phyloP scores from a whole-genome alignment of 2,113 vertebrate genomes.

The Rhea americana region DNA sequence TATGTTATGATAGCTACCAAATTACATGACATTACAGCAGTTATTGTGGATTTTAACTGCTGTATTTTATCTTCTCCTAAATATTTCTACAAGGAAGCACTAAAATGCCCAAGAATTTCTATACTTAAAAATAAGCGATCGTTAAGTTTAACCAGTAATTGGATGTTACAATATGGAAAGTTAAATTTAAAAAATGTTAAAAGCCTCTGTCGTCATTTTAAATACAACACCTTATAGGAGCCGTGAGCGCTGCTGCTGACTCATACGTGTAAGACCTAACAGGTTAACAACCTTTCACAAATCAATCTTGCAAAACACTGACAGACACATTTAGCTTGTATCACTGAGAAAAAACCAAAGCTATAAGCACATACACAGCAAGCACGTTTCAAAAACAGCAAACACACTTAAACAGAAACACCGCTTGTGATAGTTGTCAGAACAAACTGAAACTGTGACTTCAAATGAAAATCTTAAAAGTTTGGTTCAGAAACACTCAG shows the following conservation, averaged over 20 bases:
- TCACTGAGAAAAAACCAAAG: fast-evolving
- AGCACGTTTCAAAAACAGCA: background rate
- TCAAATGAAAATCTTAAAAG: background rate
- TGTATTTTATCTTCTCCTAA: background rate
- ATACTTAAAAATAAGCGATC: background rate
- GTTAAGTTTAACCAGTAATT: background rate
- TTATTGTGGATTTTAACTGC: background rate
- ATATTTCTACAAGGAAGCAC: background rate
- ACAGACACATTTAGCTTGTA: background rate
- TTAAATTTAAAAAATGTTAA: background rate
- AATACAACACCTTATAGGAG: background rate
- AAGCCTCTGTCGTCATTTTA: background rate
- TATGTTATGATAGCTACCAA: background rate
- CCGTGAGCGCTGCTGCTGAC: conserved; percentile 3
- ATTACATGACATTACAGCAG: background rate
- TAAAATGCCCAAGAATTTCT: background rate
- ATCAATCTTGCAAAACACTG: background rate
- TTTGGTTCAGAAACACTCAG: background rate
- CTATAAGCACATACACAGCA: background rate
- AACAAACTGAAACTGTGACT: background rate
- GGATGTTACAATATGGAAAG: background rate
- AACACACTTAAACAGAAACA: background rate
- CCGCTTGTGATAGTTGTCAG: fast-evolving
- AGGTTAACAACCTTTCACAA: conserved; percentile 6
- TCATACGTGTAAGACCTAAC: background rate